Evolutionary conservation across 1,140 invertebrate genomes (phyloP), one percentile per base, ranked within the genome.

Genomic region (Drosophila arizonae): DNA sequence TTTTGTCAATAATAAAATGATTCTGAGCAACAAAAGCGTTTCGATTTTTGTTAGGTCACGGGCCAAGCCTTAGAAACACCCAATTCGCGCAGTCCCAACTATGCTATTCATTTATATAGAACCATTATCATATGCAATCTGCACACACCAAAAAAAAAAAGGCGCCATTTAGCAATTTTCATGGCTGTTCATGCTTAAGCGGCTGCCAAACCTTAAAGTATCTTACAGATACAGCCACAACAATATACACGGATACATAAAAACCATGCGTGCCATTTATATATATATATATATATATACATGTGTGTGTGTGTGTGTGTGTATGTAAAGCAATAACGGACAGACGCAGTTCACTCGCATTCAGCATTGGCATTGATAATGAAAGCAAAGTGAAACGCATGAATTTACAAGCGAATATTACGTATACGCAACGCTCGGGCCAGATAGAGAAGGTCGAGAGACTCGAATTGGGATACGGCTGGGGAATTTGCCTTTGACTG

Each of bases 341-440:
- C 33, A 43, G 46, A 8, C 54, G 39, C 33, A 33, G 33, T 33
- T 33, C 33, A 33, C 6, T 15, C 15, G 52, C 51, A 55, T 36
- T 41, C 57, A 58, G 30, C 77, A 77, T 73, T 85, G 77, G 58
- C 73, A 84, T 84, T 81, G 81, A 86, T 86, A 86, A 74, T 81
- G 81, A 85, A 85, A 80, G 73, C 73, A 52, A 69, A 51, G 58
- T 72, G 68, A 64, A 64, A 73, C 67, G 33, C n/a, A 56, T 64
- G 69, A 65, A 57, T 58, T 58, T 43, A 52, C 66, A 75, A 67
- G 56, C 28, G 41, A 17, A 50, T n/a, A 54, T 45, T 72, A 54
- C 51, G 72, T 77, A 84, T 79, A 82, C 79, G 79, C 79, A 81
- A 9, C 58, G 62, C 77, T 63, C 52, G 57, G 51, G 11, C 41